A percentile compares a stretch with the other conserved stretches of the same genome.
These are phyloP conservation scores for Machimus atricapillus DNA, from an alignment of 2,888 invertebrate species.

Conservation along the genomic window DNA sequence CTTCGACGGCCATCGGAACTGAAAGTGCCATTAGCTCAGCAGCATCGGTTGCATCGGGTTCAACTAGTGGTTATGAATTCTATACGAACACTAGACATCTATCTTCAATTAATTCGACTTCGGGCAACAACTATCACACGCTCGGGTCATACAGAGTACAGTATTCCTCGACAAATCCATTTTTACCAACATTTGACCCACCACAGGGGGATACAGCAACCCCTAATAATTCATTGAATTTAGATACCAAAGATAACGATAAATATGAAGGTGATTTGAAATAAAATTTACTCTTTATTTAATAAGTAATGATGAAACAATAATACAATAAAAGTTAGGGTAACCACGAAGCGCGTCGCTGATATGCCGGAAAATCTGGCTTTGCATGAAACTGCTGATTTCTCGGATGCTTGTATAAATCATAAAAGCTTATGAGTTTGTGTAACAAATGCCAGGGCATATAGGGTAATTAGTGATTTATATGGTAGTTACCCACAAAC, in stretches of 20 bases:
- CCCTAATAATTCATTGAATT: conserved; percentile 57
- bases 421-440: background rate
- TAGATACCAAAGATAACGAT: conserved; percentile 57
- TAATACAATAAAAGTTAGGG: background rate
- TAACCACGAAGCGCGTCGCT: background rate
- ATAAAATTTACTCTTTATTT: conserved; percentile 48
- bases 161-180: conserved; percentile 63
- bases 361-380: background rate
- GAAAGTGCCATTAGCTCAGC: conserved; percentile 59
- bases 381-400: background rate
- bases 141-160: conserved; percentile 62
- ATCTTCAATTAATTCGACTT: conserved; percentile 38
- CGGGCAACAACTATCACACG: conserved; percentile 58
- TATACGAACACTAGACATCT: conserved; percentile 51
- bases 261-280: conserved; percentile 62
- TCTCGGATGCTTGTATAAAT: background rate
- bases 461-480: background rate
- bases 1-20: conserved; percentile 46
- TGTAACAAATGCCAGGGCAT: background rate
- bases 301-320: background rate
- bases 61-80: conserved; percentile 60
- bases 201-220: conserved; percentile 51
- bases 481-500: background rate
- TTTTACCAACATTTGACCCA: conserved; percentile 61
- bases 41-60: conserved; percentile 60